Evolutionary conservation across 2,797 vertebrate species (phyloP), one percentile per base, ranked within the genome.

Genomic region (Tarsius wallacei): DNA sequence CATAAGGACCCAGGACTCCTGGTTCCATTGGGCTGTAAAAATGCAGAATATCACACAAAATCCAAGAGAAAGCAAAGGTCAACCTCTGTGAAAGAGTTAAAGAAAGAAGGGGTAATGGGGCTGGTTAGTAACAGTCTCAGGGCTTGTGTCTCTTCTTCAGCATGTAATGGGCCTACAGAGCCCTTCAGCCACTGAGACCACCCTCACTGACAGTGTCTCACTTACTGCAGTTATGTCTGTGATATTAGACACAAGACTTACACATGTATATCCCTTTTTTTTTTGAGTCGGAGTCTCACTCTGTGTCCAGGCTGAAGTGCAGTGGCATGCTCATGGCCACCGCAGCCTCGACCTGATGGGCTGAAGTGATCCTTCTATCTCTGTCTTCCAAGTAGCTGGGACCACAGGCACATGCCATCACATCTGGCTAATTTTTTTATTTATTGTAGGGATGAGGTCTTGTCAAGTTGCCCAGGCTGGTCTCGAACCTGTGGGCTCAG

Each of bases 51-150:
- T n/a, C 53, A 24, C 4, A 63, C 6, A 61, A 80, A 82, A 81
- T 92, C 57, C 73, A 36, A 90, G 76, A 42, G 42, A 61, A 78
- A 85, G 85, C 7, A 36, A 19, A 85, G 11, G 8, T 47, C 33
- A 87, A 19, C 7, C 36, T 86, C 24, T 14, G n/a, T 21, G 47
- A 47, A 90, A 80, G 19, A 49, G 13, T 80, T 61, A 81, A 51
- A 49, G 14, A 33, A 21, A 36, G 33, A 66, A 63, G 2, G 24
- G 19, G 1, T 3, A 24, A 64, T 2, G 68, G 3, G 7, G 1
- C 1, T 59, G 6, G 0, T 55, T 42, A 61, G 2, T 26, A 17
- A 55, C 6, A 2, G 1, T 31, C 3, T 22, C 9, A 2, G 31
- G 28, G 73, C 31, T 14, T 17, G 0, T 49, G 71, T 55, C 71